Base-by-base conservation (phyloP, 1,140 invertebrate species). In the Drosophila bipectinata region DNA sequence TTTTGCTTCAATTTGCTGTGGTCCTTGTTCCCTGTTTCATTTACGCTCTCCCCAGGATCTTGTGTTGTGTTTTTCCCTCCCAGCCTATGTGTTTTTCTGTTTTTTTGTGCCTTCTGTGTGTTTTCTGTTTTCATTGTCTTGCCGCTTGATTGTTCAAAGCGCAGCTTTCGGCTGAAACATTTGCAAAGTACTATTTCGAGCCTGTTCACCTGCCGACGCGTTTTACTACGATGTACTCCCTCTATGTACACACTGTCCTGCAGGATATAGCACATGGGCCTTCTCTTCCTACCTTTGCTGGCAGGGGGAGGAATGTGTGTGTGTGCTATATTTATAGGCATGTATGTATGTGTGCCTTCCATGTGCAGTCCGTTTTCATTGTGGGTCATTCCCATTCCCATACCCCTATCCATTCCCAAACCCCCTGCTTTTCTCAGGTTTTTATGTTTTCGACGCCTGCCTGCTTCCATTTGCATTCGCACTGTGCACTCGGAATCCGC, bases 61-160 rank as follows among this genome's bases (percentile, higher is more conserved):
- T 14, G 39, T 37, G 37, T 26, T 14, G 39, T 37, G 37, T 73
- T 56, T 28, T 54, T 47, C 3, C 9, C 15, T 1, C 12, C 12
- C 37, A 9, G 37, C n/a, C 39, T 34, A 34, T 34, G 37, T 32
- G 18, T 34, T 4, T 15, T 30, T 18, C 0, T 34, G 34, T 61
- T 34, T 39, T 26, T 53, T 14, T 28, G 49, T 34, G 45, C 34
- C 61, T 55, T 54, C 28, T 66, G 58, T 48, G 62, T 21, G 41
- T 74, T 53, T 61, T 66, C 12, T 83, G 64, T 60, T 82, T 88
- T 87, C 71, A 88, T 87, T 87, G 83, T 87, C 75, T 71, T 71
- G 66, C 44, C 59, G 81, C 82, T 85, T 85, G 81, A 85, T 85
- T 85, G 81, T 85, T 87, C 82, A 85, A 85, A 85, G 81, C 82